phyloP scores from a whole-genome alignment of 2,113 vertebrate species.

The Oreochromis tanganicae region DNA sequence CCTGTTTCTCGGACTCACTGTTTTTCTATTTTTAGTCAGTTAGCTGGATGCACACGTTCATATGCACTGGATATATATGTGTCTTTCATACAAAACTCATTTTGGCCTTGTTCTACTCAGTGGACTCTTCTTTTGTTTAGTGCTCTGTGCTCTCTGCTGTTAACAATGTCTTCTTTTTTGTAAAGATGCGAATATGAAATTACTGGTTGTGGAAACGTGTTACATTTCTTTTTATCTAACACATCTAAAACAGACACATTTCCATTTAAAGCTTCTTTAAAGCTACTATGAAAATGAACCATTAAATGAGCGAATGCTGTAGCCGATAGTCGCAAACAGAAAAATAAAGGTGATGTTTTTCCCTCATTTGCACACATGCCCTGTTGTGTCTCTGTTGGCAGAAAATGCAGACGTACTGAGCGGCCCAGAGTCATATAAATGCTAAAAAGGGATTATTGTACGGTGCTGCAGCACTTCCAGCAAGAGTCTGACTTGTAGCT shows the following conservation, averaged over 20 bases:
- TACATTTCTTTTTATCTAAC: neutral
- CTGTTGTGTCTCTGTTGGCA: neutral
- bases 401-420: neutral
- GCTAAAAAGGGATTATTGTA: constrained; percentile 1
- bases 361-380: neutral
- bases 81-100: neutral
- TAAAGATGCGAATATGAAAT: neutral
- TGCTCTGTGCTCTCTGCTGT: neutral
- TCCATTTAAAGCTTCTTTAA: neutral
- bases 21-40: neutral
- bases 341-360: neutral
- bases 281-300: neutral
- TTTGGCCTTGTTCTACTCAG: neutral
- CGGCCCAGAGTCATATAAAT: neutral
- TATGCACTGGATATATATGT: neutral
- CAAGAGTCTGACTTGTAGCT: neutral
- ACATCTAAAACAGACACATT: neutral
- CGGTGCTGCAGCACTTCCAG: neutral
- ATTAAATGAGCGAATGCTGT: neutral
- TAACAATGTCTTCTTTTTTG: neutral
- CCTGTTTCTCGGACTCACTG: neutral
- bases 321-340: neutral
- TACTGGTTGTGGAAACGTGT: neutral
- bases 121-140: neutral
- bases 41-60: neutral